These are phyloP conservation scores for Artibeus jamaicensis DNA, from an alignment of 2,797 vertebrate species.

Conservation along the genomic window DNA sequence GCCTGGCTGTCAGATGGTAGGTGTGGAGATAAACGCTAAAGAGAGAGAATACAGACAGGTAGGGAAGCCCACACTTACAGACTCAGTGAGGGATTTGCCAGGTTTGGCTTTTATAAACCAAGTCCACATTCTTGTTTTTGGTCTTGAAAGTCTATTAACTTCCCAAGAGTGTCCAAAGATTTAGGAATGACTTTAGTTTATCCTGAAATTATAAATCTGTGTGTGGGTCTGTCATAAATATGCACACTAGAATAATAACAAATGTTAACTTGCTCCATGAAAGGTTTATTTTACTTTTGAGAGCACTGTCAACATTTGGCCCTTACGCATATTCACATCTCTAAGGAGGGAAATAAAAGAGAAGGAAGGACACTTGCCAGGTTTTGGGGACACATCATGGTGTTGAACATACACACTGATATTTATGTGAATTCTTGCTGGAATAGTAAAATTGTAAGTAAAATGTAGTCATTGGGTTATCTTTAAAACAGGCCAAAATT, in stretches of 20 bases:
- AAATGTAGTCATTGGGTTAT: neutral
- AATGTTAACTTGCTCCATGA: neutral
- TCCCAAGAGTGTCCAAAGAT: neutral
- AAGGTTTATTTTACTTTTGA: neutral
- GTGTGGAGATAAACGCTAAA: neutral
- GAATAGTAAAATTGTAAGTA: neutral
- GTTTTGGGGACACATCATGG: neutral
- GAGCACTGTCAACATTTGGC: neutral
- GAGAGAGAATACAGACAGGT: neutral
- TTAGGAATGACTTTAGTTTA: neutral
- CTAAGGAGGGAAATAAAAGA: neutral
- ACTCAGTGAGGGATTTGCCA: neutral
- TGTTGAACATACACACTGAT: neutral
- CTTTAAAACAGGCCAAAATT: neutral
- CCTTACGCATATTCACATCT: neutral
- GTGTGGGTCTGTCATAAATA: neutral
- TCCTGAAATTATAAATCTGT: neutral
- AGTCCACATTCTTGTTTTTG: neutral
- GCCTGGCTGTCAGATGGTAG: neutral
- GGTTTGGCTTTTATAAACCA: neutral
- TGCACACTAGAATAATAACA: neutral
- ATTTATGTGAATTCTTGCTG: neutral
- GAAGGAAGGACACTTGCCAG: neutral
- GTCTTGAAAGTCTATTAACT: neutral
- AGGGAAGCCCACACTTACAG: too few relatives aligned